Base-by-base conservation (phyloP, 1,140 invertebrate species). In the Nasonia longicornis region DNA sequence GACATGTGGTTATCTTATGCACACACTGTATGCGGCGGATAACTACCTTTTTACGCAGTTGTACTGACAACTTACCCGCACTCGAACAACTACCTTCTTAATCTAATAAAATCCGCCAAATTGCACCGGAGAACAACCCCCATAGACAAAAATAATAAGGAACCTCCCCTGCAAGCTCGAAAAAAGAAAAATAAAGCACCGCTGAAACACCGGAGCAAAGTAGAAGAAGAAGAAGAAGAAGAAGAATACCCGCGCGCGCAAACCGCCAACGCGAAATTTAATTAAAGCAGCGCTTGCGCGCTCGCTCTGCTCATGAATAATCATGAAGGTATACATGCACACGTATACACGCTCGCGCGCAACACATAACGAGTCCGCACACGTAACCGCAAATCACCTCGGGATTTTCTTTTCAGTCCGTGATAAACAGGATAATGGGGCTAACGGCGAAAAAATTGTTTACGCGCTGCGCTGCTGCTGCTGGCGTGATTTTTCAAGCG, bases 321-420 rank as follows among this genome's bases (percentile, higher is more conserved):
- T 82, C 81, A 82, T 78, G 76, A 78, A 78, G 22, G 29, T n/a
- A 20, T 14, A 35, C 4, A 35, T 35, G 6, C 31, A 6, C 4
- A 35, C 4, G 4, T 35, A 35, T 6, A 35, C n/a, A 58, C 52
- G 45, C 7, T 3, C 14, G 66, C 42, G 71, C 76, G 42, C 48
- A 52, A 71, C 52, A 58, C 67, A 81, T 81, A 81, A 77, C 80
- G 80, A 77, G 76, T 79, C 69, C 45, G 81, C 76, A 79, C 81
- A 74, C 71, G 76, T 78, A 79, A 79, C 76, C 76, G 81, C 81
- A 82, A 82, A 82, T 77, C 80, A 77, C 80, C 80, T 72, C 69
- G 66, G 75, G 81, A 82, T 82, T 82, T 82, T 82, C 81, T 82
- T 76, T 82, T 78, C 81, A 67, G 29, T 64, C 70, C 70, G 81